Evolutionary conservation across 2,797 vertebrate genomes (phyloP), one percentile per base, ranked within the genome.

Genomic region (Semaprochilodus insignis): DNA sequence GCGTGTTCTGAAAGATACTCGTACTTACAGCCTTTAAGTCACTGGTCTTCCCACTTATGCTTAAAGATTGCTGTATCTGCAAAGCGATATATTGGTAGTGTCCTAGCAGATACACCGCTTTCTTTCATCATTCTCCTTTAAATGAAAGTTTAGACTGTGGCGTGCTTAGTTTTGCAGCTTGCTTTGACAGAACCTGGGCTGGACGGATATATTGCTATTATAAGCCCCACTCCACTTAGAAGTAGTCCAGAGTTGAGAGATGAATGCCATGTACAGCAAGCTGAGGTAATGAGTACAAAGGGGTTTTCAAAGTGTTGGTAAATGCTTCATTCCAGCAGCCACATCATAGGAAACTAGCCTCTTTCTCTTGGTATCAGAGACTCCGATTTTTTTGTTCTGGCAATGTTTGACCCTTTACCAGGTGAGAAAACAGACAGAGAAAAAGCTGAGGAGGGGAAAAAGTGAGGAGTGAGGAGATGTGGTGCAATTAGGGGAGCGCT

Each of bases 401-500:
- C n/a, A 25, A 13, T 65, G 27, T 76, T 73, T 71, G 31, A 23
- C 55, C 57, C 71, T 72, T 67, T 25, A 76, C 67, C 57, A 71
- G 66, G 66, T 27, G 69, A 60, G 65, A 54, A 84, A 77, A 66
- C 72, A 54, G 52, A 69, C 0, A 0, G 13, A 81, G 31, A 25
- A 80, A 72, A 15, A 57, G 72, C 25, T 19, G 25, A 55, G 48
- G 27, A 80, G 40, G n/a, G 27, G 55, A 4, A 52, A 31, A 77
- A 65, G 44, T 25, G 54, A 81, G 44, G 55, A 81, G 74, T 25
- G 60, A 83, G 70, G 48, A 66, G 66, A 81, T 81, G 72, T 36
- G 63, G 76, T 21, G 63, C 77, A 83, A 73, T 78, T 76, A 79
- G 79, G 70, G 25, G 67, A 15, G 21, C 51, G 75, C 6, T 51